These are phyloP conservation scores for Melanotus villosus DNA, from an alignment of 2,888 invertebrate genomes.

Conservation along the genomic window DNA sequence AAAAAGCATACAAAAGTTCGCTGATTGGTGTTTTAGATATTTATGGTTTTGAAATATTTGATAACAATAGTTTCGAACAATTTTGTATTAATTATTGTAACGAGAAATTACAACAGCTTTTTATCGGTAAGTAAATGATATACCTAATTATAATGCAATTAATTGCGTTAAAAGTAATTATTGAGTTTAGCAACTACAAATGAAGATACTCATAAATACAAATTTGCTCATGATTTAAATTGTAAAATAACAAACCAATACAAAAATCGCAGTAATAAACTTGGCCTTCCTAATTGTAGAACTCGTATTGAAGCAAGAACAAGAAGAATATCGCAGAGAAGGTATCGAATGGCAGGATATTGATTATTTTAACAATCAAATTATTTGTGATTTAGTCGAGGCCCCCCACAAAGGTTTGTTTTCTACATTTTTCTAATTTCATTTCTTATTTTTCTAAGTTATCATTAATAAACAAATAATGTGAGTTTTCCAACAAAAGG, in stretches of 20 bases:
- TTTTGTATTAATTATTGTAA: conserved; percentile 99
- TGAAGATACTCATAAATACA: too few relatives aligned
- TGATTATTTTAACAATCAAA: conserved; percentile 97
- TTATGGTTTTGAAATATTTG: conserved; percentile 99
- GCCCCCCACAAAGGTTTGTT: conserved; percentile 89
- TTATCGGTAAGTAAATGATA: conserved; percentile 83
- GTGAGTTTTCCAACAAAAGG: too few relatives aligned
- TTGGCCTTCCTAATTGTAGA: conserved; percentile 79
- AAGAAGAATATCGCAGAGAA: conserved; percentile 96
- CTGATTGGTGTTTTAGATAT: conserved; percentile 97
- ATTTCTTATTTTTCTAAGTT: too few relatives aligned
- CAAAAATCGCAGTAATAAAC: too few relatives aligned
- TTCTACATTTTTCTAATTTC: not conserved
- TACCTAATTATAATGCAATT: not conserved
- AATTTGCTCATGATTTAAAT: too few relatives aligned
- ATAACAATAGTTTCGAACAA: conserved; percentile 97
- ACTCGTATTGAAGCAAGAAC: conserved; percentile 96
- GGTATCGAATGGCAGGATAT: conserved; percentile 97
- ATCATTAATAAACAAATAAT: too few relatives aligned
- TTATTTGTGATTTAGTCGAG: conserved; percentile 96
- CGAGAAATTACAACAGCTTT: conserved; percentile 97
- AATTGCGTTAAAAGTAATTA: not conserved
- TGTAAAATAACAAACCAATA: too few relatives aligned
- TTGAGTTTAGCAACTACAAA: too few relatives aligned
- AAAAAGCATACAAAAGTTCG: conserved; percentile 77